Evolutionary conservation across 1,140 invertebrate genomes (phyloP), one percentile per base, ranked within the genome.

Genomic region (Polypedilum vanderplanki): DNA sequence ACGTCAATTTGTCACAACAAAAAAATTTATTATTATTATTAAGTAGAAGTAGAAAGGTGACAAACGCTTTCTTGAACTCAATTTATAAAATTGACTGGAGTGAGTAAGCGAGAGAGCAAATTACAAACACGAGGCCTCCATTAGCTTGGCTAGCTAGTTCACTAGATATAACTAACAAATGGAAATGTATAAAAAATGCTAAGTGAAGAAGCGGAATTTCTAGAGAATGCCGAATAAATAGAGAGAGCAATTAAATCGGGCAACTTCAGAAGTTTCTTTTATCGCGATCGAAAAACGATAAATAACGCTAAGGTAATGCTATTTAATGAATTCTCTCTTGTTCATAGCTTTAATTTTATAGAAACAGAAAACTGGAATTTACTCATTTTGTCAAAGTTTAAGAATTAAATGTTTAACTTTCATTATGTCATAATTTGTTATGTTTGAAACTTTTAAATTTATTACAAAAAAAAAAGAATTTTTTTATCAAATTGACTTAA

Each of bases 201-300:
- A 57, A 57, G 46, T 57, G 46, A 57, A 57, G 46, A 57, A 57
- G 46, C 46, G 46, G 46, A 57, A 57, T 57, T 46, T 12, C 15
- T 57, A 12, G n/a, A 57, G 46, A 57, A n/a, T 12, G 46, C 24
- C 46, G n/a, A 57, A 57, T 57, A 33, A 33, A 5, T 5, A 15
- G 41, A 57, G n/a, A 57, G 46, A n/a, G 46, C 46, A 57, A 57
- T 57, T 57, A 70, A 70, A 70, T 70, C 20, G 65, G 65, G 65
- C 65, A 70, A 70, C 65, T 20, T 22, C 17, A 7, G 18, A 70
- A 70, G 20, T 18, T 70, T 57, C 10, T 57, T 17, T 70, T 57
- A 57, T 57, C 46, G 15, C 12, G 65, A 70, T 70, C 65, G 65
- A 70, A 70, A 70, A 70, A 70, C 65, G 65, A 70, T 70, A 70